Conservation (phyloP, 2,888 invertebrate genomes). For the Acrocera orbiculus region DNA sequence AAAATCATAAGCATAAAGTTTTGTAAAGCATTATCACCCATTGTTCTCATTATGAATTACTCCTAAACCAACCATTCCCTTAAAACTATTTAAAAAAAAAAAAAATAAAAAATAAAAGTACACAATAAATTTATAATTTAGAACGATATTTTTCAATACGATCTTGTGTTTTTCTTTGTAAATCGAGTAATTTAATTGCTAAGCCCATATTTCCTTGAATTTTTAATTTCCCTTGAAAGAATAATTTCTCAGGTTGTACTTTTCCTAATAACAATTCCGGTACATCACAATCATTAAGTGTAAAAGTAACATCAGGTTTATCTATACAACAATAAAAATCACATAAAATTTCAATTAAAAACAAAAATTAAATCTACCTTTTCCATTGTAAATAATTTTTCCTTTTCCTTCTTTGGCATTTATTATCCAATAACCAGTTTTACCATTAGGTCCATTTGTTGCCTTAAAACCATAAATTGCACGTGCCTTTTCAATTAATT, state of each 20-base stretch:
- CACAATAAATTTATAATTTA: constrained; percentile 49
- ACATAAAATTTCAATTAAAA: constrained; percentile 13
- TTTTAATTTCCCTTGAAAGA: constrained; percentile 91
- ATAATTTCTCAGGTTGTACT: constrained; percentile 87
- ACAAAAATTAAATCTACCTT: constrained; percentile 16
- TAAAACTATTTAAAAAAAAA: too few relatives aligned
- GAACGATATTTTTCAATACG: constrained; percentile 57
- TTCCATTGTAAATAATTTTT: constrained; percentile 62
- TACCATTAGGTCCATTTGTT: constrained; percentile 57
- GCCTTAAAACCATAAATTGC: constrained; percentile 85
- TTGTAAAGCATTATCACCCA: too few relatives aligned
- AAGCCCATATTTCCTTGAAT: constrained; percentile 93
- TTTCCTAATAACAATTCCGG: constrained; percentile 76
- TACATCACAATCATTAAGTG: constrained; percentile 76
- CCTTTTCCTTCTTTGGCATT: constrained; percentile 83
- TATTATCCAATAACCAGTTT: constrained; percentile 71
- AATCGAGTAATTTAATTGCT: constrained; percentile 80
- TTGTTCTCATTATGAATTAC: too few relatives aligned
- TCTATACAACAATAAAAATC: constrained; percentile 28
- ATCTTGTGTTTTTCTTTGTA: constrained; percentile 55
- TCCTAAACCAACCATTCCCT: too few relatives aligned
- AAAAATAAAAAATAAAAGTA: too few relatives aligned
- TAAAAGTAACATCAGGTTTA: constrained; percentile 80
- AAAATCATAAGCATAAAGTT: too few relatives aligned
- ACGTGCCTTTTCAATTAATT: constrained; percentile 66